Evolutionary conservation across 2,113 vertebrate genomes (phyloP).

Genomic region (Phaethon lepturus): DNA sequence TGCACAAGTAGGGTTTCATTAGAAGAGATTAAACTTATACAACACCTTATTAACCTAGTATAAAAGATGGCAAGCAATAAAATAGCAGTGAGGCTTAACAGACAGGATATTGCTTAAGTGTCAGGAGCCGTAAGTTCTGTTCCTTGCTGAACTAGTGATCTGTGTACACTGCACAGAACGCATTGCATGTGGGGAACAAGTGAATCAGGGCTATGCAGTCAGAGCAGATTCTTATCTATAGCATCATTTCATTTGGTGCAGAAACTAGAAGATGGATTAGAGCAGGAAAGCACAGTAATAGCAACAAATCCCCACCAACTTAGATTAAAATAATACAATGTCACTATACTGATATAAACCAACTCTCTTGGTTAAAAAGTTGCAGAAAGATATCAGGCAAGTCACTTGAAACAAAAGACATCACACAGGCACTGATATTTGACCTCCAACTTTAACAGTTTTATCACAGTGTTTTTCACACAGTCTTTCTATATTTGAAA

Average conservation of each 20-base stretch:
- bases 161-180: neutral
- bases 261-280: neutral
- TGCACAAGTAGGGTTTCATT: neutral
- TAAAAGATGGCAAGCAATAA: neutral
- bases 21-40: neutral
- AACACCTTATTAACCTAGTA: neutral
- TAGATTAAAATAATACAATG: neutral
- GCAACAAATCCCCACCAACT: neutral
- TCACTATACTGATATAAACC: neutral
- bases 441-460: neutral
- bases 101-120: neutral
- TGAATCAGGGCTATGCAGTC: neutral
- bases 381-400: neutral
- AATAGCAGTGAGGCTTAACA: neutral
- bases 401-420: neutral
- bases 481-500: neutral
- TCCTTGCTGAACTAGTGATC: neutral
- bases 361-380: neutral
- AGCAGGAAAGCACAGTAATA: neutral
- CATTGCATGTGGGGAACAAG: neutral
- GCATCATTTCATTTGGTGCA: neutral
- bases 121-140: neutral
- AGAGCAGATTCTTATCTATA: neutral
- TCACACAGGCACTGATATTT: neutral
- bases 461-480: no score